Evolutionary conservation across 2,113 vertebrate species (phyloP).

Genomic region (Phaethornis superciliosus): DNA sequence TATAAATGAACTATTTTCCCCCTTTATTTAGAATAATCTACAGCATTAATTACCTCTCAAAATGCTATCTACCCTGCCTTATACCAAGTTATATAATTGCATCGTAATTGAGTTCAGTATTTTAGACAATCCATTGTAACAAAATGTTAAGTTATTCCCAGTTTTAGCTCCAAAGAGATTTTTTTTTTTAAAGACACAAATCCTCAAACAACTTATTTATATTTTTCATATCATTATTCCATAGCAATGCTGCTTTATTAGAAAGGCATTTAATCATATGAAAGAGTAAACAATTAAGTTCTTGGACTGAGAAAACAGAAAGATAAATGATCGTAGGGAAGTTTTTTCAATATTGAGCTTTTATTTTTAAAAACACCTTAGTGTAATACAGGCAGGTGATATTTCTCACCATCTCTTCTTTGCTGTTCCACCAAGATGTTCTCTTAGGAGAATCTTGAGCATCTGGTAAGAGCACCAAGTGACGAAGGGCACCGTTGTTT

Average conservation of each 20-base stretch:
- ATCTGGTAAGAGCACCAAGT: slow-evolving; percentile 78
- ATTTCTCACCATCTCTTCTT: slow-evolving; percentile 80
- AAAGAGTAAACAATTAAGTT: background rate
- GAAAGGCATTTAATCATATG: background rate
- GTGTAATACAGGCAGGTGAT: background rate
- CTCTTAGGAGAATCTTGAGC: slow-evolving; percentile 68
- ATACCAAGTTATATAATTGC: background rate
- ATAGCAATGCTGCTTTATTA: background rate
- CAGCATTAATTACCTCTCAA: background rate
- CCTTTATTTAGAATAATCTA: background rate
- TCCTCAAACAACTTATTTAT: background rate
- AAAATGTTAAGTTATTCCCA: background rate
- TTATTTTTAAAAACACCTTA: background rate
- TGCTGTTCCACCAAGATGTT: slow-evolving; percentile 87
- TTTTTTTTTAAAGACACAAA: background rate
- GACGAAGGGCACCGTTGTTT: slow-evolving; percentile 78
- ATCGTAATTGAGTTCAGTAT: background rate
- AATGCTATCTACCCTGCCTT: background rate
- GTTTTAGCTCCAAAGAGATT: background rate
- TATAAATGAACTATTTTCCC: background rate
- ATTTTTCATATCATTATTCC: background rate
- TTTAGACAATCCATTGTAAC: background rate
- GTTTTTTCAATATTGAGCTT: background rate
- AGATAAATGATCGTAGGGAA: background rate
- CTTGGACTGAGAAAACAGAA: background rate